A percentile compares a stretch with the other conserved stretches of the same genome.
Conservation (phyloP, 2,888 invertebrate species). For the Zonitis immaculata region DNA sequence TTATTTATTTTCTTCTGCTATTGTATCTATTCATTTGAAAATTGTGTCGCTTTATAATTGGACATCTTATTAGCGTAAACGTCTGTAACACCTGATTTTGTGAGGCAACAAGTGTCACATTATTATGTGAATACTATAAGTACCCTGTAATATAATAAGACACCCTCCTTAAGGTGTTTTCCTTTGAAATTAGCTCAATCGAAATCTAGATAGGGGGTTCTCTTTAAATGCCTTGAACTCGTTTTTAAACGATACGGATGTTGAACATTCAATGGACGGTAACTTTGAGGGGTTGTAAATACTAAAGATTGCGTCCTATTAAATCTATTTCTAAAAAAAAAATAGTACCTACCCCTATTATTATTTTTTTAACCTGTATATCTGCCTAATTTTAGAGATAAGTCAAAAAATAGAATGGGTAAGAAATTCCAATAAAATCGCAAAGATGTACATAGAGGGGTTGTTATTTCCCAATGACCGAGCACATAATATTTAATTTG, state of each 20-base stretch:
- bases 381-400: too few species aligned
- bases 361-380: neutral
- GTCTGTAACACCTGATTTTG: neutral
- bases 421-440: too few species aligned
- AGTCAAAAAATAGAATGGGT: too few species aligned
- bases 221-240: neutral
- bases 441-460: too few species aligned
- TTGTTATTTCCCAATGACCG: neutral
- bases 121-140: constrained; percentile 11
- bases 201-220: constrained; percentile 12
- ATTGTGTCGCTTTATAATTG: too few species aligned
- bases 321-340: neutral
- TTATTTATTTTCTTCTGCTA: too few species aligned
- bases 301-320: constrained; percentile 5
- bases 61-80: neutral
- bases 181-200: constrained; percentile 23
- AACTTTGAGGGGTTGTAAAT: constrained; percentile 19
- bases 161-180: constrained; percentile 27
- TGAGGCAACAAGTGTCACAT: constrained; percentile 15
- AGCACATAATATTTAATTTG: neutral
- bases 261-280: constrained; percentile 27
- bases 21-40: too few species aligned
- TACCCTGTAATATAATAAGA: constrained; percentile 25
- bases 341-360: neutral
- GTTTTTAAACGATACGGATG: constrained; percentile 18